phyloP scores from a whole-genome alignment of 35 echinoderm and acorn worm species.

The Holothuria glaberrima region DNA sequence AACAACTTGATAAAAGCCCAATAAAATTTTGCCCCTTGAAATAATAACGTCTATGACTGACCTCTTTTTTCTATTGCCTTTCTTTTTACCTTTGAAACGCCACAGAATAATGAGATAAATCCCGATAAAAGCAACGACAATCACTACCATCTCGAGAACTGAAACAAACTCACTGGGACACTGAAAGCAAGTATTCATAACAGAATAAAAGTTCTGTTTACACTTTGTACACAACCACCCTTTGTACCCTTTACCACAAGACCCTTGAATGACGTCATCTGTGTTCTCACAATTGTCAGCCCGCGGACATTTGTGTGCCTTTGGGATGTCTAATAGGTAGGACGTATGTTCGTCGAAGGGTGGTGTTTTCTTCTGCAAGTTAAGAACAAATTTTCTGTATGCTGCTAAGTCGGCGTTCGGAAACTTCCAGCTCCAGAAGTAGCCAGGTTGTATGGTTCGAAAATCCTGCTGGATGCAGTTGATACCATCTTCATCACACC shows the following conservation, averaged over 20 bases:
- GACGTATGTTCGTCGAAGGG: neutral
- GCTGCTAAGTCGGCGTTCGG: neutral
- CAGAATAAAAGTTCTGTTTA: slow-evolving; percentile 29
- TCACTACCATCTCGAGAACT: neutral
- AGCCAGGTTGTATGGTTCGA: slow-evolving; percentile 10
- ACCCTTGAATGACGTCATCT: neutral
- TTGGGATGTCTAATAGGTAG: neutral
- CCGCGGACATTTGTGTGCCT: neutral
- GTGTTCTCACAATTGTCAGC: neutral
- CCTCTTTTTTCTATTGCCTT: neutral
- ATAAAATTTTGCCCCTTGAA: slow-evolving; percentile 53
- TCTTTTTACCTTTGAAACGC: neutral
- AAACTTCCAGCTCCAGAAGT: slow-evolving; percentile 61
- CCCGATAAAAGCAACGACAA: too few species aligned
- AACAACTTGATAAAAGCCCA: slow-evolving; percentile 65
- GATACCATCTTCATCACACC: slow-evolving; percentile 30
- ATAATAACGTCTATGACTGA: slow-evolving; percentile 32
- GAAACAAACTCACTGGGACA: slow-evolving; percentile 6
- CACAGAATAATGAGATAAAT: too few species aligned
- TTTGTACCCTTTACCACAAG: slow-evolving; percentile 31
- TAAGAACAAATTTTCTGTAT: neutral
- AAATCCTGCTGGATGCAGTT: slow-evolving; percentile 65
- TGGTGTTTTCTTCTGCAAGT: neutral
- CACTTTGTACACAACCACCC: slow-evolving; percentile 46
- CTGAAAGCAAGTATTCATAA: neutral